Base-by-base conservation (phyloP, 2,888 invertebrate genomes). In the Sylvicola cinctus region DNA sequence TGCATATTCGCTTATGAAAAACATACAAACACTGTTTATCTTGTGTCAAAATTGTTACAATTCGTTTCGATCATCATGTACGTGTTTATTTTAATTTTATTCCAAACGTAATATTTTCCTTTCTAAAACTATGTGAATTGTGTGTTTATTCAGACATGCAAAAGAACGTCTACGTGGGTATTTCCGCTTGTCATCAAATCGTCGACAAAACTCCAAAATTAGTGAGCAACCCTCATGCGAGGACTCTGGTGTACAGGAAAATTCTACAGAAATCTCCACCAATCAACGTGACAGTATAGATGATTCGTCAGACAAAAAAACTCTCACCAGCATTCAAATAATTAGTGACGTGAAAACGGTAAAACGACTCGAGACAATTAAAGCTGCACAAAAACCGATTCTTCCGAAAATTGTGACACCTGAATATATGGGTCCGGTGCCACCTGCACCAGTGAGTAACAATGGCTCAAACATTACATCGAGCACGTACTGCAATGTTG, bases 141-240 rank as follows among this genome's bases (percentile, higher is more conserved):
- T 34, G 12, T 13, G 16, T 16, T 26, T 33, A 47, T 45, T 10
- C 49, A 69, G 69, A 39, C 55, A 62, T 14, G 63, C 66, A 32
- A 67, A 67, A 44, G 66, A 69, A 42, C 60, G 68, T 20, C 49
- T 70, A 2, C 55, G 65, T 16, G 64, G 65, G 35, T 69, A 68
- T 47, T 65, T 70, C 43, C 63, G 64, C 7, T 55, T 66, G 13
- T 52, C 51, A 49, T 61, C 49, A 48, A 62, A 50, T 48, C 62
- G 47, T 49, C 52, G 36, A 8, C 8, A 11, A 7, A 7, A 11
- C 7, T 11, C 25, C 7, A 25, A 25, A 25, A 11, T 25, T 25
- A 60, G 54, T 37, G 55, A 44, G 48, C 60, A 60, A 40, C 57
- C 58, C 31, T 58, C 55, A 3, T 49, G 58, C 36, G 56, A 50